Conservation (phyloP, 2,113 vertebrate species). For the Scolopax mira region DNA sequence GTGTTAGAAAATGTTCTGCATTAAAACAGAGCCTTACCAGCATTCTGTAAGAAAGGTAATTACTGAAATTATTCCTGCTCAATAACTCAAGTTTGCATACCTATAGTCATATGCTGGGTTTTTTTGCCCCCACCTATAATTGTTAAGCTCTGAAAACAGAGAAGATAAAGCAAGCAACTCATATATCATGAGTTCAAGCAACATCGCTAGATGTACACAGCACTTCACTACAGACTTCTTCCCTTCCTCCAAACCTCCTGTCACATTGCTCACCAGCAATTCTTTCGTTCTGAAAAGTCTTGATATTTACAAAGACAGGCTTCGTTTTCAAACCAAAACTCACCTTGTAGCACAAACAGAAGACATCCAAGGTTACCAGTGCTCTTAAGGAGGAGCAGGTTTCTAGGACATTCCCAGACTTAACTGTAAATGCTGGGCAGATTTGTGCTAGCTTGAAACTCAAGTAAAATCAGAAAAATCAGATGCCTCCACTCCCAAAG, state of each 20-base stretch:
- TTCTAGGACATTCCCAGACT: not conserved
- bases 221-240: not conserved
- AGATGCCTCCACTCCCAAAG: not conserved
- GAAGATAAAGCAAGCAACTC: not conserved
- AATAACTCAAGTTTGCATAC: rapidly evolving
- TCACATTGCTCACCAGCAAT: rapidly evolving
- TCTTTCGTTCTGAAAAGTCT: rapidly evolving
- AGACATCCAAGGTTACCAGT: rapidly evolving
- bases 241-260: not conserved
- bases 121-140: rapidly evolving
- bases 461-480: not conserved
- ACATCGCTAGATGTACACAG: not conserved
- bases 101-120: rapidly evolving
- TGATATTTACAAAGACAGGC: not conserved
- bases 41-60: not conserved
- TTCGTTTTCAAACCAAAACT: not conserved
- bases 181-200: rapidly evolving
- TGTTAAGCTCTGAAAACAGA: not conserved
- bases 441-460: not conserved
- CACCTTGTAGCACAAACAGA: not conserved
- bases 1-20: rapidly evolving
- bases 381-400: not conserved
- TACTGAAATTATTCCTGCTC: not conserved
- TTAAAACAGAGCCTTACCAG: not conserved
- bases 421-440: not conserved